Base-by-base conservation (phyloP, 2,888 invertebrate species). In the Isotomurus palustris region DNA sequence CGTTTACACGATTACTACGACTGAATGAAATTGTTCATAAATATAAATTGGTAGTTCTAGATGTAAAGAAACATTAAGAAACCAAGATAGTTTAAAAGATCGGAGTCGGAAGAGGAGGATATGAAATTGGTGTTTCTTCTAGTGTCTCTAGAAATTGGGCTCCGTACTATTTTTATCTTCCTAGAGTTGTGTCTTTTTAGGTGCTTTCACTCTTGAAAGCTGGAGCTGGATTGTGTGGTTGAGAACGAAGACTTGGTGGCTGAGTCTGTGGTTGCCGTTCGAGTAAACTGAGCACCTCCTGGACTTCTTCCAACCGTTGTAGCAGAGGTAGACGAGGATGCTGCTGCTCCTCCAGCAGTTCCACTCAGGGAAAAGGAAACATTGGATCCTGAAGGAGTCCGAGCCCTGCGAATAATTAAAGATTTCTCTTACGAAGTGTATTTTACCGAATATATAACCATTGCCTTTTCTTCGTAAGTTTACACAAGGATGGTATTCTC, bases 381-480 rank as follows among this genome's bases (percentile, higher is more conserved):
- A 27, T 65, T 73, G 27, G 86, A 85, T 57, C 86, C 86, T 54
- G 87, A 87, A 53, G 87, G 86, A 67, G 87, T 87, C 74, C 86
- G 80, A 75, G 85, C 84, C 78, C 87, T 87, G 69, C 6, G 25
- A 57, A n/a, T n/a, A n/a, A n/a, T 24, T 28, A 25, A 28, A 28
- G 21, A 41, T 28, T 3, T 5, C 21, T 14, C 27, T 29, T 32
- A 10, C 10, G 10, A 14, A 10, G 14, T 12, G 10, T 32, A 32
- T 12, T 12, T 32, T 12, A 14, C 10, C 14, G 35, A 10, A 32
- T 32, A 32, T 14, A 32, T 32, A 14, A 32, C 14, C 10, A 10
- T 32, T 32, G 35, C n/a, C n/a, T n/a, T n/a, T n/a, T n/a, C n/a
- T n/a, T n/a, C n/a, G n/a, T n/a, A n/a, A n/a, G n/a, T n/a, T n/a